Evolutionary conservation across 1,140 invertebrate genomes (phyloP), one percentile per base, ranked within the genome.

Genomic region (Dendroctonus valens): DNA sequence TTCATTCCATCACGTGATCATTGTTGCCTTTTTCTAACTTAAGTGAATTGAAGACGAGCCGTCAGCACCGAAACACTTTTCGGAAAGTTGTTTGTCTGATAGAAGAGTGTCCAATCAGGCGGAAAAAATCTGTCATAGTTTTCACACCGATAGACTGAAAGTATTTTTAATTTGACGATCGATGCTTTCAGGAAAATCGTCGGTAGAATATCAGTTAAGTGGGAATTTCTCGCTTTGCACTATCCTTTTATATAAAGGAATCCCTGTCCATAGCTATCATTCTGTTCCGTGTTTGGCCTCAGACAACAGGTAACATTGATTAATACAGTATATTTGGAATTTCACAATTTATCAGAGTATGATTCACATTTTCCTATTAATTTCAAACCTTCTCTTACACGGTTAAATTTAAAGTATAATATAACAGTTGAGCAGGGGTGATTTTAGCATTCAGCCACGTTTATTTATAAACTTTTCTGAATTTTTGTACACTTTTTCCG

Each of bases 161-260:
- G 40, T 57, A 65, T 65, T 65, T 65, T 55, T 40, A 57, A 65
- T 58, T 65, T 57, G 55, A 15, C 75, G 75, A 77, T 76, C 75
- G 76, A 77, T 77, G 74, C 70, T 72, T 73, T 73, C 74, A 75
- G 73, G 62, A 65, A 41, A 46, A 40, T 52, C 41, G n/a, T 50
- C 9, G 61, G 61, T 52, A n/a, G 50, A 38, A 54, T 50, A 65
- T 41, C 51, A 49, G 62, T 49, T 57, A 9, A 65, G 46, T 50
- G 62, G 40, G n/a, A 54, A 37, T 63, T 53, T 63, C 39, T 52
- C 37, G 41, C 38, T 37, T 37, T 57, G 51, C 15, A 12, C 51
- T 15, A n/a, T 41, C 9, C 7, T 11, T 49, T 55, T 57, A 7
- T 54, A 38, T 14, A 15, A n/a, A 39, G 62, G 9, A n/a, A 39